Evolutionary conservation across 2,888 invertebrate genomes (phyloP).

Genomic region (Drosophila engyochracea): DNA sequence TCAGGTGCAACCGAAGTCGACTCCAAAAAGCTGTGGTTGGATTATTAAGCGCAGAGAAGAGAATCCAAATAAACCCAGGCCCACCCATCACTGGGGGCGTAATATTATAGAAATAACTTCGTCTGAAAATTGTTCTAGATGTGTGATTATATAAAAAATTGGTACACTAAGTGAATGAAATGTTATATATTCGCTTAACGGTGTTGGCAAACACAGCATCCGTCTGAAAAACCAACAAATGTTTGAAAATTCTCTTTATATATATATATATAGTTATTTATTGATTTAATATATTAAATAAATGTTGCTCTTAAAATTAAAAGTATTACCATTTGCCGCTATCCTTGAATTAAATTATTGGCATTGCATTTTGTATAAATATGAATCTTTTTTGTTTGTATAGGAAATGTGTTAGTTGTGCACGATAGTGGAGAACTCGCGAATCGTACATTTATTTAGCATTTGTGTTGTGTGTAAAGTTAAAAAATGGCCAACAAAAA

Average conservation of each 20-base stretch:
- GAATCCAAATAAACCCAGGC: background rate
- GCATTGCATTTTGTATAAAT: background rate
- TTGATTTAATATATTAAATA: background rate
- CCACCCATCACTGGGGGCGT: constrained; percentile 39
- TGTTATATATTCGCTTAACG: too few species aligned
- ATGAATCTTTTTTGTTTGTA: background rate
- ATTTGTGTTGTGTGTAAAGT: background rate
- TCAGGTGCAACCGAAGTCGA: background rate
- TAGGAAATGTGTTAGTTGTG: background rate
- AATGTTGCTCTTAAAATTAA: background rate
- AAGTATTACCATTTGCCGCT: background rate
- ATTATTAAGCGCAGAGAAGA: background rate
- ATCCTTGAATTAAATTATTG: background rate
- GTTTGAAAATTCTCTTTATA: background rate
- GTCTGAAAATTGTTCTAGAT: background rate
- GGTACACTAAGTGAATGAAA: too few species aligned
- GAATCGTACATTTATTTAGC: background rate
- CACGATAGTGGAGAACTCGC: background rate
- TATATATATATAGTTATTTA: background rate
- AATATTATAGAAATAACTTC: constrained; percentile 30
- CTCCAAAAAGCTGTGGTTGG: background rate
- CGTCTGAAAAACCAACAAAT: background rate
- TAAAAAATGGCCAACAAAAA: background rate
- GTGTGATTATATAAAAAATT: too few species aligned
- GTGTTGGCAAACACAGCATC: too few species aligned